phyloP scores from a whole-genome alignment of 92 coral and sea anemone species.

The Palythoa heliodiscus region DNA sequence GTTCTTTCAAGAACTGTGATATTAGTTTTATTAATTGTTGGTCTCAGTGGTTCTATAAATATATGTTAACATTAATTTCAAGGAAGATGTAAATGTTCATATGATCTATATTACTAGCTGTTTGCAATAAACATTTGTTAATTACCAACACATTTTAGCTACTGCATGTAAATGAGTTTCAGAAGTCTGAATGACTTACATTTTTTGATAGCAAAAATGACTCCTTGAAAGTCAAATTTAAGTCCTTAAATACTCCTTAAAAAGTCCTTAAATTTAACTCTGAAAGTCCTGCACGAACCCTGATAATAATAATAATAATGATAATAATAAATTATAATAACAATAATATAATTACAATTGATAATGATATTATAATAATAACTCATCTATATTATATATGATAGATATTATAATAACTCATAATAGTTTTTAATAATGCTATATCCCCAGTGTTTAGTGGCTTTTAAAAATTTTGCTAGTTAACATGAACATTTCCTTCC shows the following conservation, averaged over 20 bases:
- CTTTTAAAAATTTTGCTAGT: too few species aligned
- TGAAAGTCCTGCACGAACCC: not conserved
- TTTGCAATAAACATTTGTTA: constrained; percentile 44
- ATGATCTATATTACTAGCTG: constrained; percentile 47
- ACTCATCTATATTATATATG: too few species aligned
- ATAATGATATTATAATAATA: too few species aligned
- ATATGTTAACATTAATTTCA: constrained; percentile 49
- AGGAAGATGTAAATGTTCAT: constrained; percentile 46
- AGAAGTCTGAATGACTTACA: constrained; percentile 41
- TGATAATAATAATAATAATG: too few species aligned
- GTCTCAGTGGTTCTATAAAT: constrained; percentile 17
- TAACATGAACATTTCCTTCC: too few species aligned
- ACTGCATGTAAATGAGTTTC: constrained; percentile 39
- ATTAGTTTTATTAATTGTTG: constrained; percentile 42
- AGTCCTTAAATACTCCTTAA: constrained; percentile 39
- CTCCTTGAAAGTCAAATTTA: constrained; percentile 41
- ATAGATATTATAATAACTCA: too few species aligned
- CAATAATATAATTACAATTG: too few species aligned
- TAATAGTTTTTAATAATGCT: too few species aligned
- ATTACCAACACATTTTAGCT: constrained; percentile 36
- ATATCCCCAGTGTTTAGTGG: too few species aligned
- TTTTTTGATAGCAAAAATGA: constrained; percentile 30
- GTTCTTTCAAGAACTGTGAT: constrained; percentile 52
- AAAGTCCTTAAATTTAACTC: constrained; percentile 2
- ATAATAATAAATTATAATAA: too few species aligned